Conservation (phyloP, 2,797 vertebrate species). For the Dendrocincla tyrannina region DNA sequence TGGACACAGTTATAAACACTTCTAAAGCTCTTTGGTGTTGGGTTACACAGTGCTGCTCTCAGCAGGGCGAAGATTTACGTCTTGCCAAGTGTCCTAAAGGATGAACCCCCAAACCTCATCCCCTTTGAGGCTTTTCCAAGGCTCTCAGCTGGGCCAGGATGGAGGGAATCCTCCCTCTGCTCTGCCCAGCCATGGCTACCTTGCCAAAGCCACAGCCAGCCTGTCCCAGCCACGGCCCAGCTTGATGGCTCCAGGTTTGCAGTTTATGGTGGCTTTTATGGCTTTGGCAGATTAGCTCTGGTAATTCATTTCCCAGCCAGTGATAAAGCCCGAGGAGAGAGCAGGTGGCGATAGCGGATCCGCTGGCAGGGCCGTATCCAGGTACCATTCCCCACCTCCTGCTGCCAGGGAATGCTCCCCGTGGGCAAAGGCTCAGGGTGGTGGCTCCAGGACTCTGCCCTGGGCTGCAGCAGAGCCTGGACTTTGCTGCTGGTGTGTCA, state of each 20-base stretch:
- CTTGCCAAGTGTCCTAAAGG: not conserved
- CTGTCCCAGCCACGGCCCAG: not conserved
- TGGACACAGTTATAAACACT: not conserved
- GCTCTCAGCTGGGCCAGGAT: not conserved
- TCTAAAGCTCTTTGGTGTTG: not conserved
- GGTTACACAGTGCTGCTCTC: not conserved
- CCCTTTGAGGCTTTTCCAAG: not conserved
- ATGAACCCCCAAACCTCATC: not conserved
- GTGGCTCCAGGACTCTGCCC: not conserved
- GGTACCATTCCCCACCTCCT: fast-evolving
- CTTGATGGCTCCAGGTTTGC: not conserved
- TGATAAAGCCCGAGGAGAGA: fast-evolving
- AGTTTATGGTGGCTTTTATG: not conserved
- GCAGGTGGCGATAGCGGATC: fast-evolving
- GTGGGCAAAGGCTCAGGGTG: fast-evolving
- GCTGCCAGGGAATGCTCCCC: fast-evolving
- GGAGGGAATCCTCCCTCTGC: not conserved
- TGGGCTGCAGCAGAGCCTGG: fast-evolving
- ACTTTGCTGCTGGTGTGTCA: not conserved
- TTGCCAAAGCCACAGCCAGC: fast-evolving
- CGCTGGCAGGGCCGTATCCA: fast-evolving
- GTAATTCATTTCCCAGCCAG: not conserved
- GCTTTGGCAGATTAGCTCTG: not conserved
- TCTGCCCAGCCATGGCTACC: fast-evolving
- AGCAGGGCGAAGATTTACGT: fast-evolving